These are phyloP conservation scores for Agrypnus murinus DNA, from an alignment of 2,888 invertebrate species.

Conservation along the genomic window DNA sequence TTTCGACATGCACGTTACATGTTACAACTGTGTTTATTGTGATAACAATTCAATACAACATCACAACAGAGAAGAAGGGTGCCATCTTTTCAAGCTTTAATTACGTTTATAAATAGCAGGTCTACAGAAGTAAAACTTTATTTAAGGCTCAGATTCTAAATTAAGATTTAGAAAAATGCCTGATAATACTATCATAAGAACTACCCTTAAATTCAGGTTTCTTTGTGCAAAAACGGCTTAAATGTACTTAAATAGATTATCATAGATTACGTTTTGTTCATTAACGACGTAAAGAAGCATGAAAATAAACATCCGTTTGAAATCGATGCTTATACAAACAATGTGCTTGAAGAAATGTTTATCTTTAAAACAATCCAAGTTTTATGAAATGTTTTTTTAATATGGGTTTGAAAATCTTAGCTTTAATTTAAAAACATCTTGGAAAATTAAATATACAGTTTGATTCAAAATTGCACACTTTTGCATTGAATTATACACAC, in stretches of 20 bases:
- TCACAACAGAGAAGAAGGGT: constrained; percentile 40
- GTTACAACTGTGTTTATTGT: constrained; percentile 47
- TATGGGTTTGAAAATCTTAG: too few species aligned
- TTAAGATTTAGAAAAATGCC: too few species aligned
- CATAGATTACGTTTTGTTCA: too few species aligned
- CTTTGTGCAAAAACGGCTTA: not conserved
- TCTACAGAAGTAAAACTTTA: too few species aligned
- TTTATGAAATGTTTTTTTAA: too few species aligned
- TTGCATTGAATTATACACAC: too few species aligned
- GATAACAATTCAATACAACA: constrained; percentile 45
- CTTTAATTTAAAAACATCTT: too few species aligned
- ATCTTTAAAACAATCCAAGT: not conserved
- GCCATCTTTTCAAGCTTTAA: constrained; percentile 39
- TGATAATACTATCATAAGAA: not conserved
- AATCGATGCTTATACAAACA: constrained; percentile 41
- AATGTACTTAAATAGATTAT: too few species aligned
- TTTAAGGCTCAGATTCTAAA: too few species aligned
- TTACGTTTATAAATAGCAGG: constrained; percentile 37
- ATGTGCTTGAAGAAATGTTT: constrained; percentile 16
- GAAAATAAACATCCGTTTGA: constrained; percentile 43
- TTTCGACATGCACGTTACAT: constrained; percentile 29
- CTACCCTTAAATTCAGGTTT: not conserved
- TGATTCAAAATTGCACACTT: too few species aligned
- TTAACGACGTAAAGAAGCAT: not conserved
- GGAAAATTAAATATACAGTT: too few species aligned